These are phyloP conservation scores for Patiria miniata DNA, from an alignment of 35 echinoderm and acorn worm species.

Conservation along the genomic window DNA sequence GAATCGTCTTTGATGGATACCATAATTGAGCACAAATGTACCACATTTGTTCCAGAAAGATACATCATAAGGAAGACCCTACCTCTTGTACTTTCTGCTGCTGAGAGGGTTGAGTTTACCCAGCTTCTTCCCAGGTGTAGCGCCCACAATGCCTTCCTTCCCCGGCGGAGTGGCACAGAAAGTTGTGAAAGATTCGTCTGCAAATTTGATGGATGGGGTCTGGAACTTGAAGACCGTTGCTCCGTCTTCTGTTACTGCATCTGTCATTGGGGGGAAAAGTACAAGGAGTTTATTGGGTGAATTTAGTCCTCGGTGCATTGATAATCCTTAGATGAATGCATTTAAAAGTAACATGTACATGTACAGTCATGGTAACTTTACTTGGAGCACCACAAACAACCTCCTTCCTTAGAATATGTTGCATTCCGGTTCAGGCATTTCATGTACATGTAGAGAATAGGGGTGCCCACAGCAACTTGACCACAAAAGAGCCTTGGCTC, in stretches of 20 bases:
- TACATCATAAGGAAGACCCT: not conserved
- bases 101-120: slow-evolving; percentile 74
- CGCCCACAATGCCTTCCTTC: not conserved
- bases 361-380: no score
- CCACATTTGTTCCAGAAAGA: no score
- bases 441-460: no score
- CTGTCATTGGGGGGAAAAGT: slow-evolving; percentile 14
- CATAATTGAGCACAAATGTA: no score
- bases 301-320: not conserved
- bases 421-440: no score
- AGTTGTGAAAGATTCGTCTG: slow-evolving; percentile 84
- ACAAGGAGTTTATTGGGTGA: not conserved
- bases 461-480: no score
- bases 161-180: slow-evolving; percentile 54
- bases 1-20: no score
- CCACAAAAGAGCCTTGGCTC: no score
- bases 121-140: slow-evolving; percentile 67
- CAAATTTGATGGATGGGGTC: slow-evolving; percentile 91
- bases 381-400: no score
- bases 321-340: not conserved
- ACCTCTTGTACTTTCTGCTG: slow-evolving; percentile 85
- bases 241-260: slow-evolving; percentile 77
- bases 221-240: slow-evolving; percentile 79
- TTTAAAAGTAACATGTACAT: not conserved
- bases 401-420: no score